Evolutionary conservation across 2,888 invertebrate genomes (phyloP), one percentile per base, ranked within the genome.

Genomic region (Lasioglossum vierecki): DNA sequence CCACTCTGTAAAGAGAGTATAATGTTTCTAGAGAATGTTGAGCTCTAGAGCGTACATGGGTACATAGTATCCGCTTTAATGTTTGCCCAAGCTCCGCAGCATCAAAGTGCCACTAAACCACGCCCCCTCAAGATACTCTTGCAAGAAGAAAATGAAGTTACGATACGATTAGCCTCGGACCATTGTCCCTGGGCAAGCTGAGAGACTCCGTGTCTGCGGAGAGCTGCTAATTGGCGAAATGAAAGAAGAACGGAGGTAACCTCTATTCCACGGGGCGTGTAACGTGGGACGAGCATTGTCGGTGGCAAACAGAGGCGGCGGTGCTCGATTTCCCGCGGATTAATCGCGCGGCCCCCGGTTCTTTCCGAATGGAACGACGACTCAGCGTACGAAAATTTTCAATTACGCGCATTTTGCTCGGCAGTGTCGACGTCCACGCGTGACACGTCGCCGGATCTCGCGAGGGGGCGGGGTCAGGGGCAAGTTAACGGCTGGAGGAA

Each of bases 371-470:
- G 41, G 49, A 79, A 41, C 41, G 26, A 63, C 71, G 66, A 74
- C 30, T 60, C 82, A 39, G 82, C 85, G 76, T 76, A 75, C 26
- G 79, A 87, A 89, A 88, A 91, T 91, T 90, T 92, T 91, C 91
- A 92, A 91, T 92, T 91, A 91, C 85, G 86, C 88, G 84, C 88
- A 73, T 89, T 92, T 89, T 82, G 85, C 81, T 81, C 66, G 77
- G 49, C 53, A 80, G 46, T 68, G 85, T 63, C 72, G 72, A 73
- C 46, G 75, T 44, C 41, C 66, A 66, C 73, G 80, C 68, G 82
- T 78, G 87, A 84, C 84, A 68, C 68, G 72, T 81, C 44, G 49
- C 60, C 13, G 63, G 63, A 30, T n/a, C n/a, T n/a, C 57, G n/a
- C 53, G 22, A 53, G 53, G 71, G 72, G 70, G 70, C n/a, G 76